Percentiles rank a stretch among this genome's conserved stretches.
These are phyloP conservation scores for Nymphalis io DNA, from an alignment of 1,140 invertebrate species.

Conservation along the genomic window DNA sequence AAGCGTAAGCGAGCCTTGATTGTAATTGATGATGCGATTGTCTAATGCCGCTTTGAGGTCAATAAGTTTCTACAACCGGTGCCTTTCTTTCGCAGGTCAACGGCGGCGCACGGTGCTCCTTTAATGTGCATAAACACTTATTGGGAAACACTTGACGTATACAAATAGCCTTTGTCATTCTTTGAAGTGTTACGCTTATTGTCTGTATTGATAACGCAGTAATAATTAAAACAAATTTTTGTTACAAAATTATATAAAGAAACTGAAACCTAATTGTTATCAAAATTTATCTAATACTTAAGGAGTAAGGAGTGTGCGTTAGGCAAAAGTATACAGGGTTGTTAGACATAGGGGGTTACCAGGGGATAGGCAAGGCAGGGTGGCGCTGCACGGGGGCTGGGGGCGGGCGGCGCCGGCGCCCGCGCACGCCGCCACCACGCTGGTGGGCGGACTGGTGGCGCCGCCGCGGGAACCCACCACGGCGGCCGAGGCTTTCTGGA, in stretches of 20 bases:
- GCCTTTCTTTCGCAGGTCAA: conserved; percentile 66
- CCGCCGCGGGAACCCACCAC: conserved; percentile 82
- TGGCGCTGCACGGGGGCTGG: conserved; percentile 73
- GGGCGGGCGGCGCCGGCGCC: conserved; percentile 77
- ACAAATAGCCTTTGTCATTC: background rate
- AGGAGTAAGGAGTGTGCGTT: background rate
- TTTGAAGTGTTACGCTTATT: no score
- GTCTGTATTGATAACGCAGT: no score
- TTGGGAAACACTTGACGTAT: background rate
- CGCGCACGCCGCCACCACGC: conserved; percentile 81
- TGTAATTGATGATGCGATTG: conserved; percentile 79
- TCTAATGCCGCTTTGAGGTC: conserved; percentile 63
- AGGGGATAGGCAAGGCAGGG: conserved; percentile 47
- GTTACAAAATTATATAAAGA: no score
- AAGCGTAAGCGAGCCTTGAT: conserved; percentile 64
- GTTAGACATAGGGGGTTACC: conserved; percentile 10
- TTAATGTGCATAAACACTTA: conserved; percentile 8
- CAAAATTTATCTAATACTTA: no score
- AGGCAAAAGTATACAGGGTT: conserved; percentile 8
- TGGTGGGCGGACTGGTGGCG: conserved; percentile 78
- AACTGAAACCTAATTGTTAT: no score
- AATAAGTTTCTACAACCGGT: conserved; percentile 61
- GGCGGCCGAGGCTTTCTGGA: conserved; percentile 85
- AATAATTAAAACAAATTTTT: no score
- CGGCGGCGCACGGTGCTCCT: conserved; percentile 22